Evolutionary conservation across 2,797 vertebrate species (phyloP), one percentile per base, ranked within the genome.

Genomic region (Moxostoma hubbsi): DNA sequence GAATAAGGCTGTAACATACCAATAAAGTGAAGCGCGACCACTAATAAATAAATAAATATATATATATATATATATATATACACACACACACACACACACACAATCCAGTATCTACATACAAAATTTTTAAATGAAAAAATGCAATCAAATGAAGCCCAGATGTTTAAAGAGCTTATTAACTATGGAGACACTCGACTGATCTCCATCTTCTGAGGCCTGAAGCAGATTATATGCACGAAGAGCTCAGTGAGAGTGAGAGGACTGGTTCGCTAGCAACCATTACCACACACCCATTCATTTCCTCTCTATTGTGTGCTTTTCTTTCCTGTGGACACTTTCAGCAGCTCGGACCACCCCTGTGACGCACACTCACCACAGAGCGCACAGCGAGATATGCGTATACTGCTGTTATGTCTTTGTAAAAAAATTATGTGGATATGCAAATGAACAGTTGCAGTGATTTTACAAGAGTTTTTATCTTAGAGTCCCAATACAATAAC

Each of bases 291-390:
- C 74, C 75, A 24, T 64, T 81, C 57, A 81, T 74, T 84, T 84
- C 79, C 83, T 79, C 71, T 76, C 79, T 73, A 86, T 81, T 83
- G 83, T 84, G 72, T 54, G 73, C 73, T 16, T 79, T 81, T 69
- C 66, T 79, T 81, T 86, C 81, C 83, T 82, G 81, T 76, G 75
- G 61, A 78, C 84, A 83, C 62, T 81, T 83, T 77, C 54, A 68
- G 75, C 71, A 64, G 78, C 75, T 67, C 46, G 15, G 66, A 62
- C 36, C 73, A 79, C 73, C 70, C 59, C 63, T 53, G 54, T 77
- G 69, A 65, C 58, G 58, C 51, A 75, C 69, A 73, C 59, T 70
- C 63, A 76, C 63, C 15, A 49, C 24, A 73, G 11, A 57, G 62
- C 7, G 15, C 64, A 68, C 54, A 51, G 50, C 3, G 11, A 36